phyloP scores from a whole-genome alignment of 1,140 invertebrate genomes.

The Hirudo medicinalis region DNA sequence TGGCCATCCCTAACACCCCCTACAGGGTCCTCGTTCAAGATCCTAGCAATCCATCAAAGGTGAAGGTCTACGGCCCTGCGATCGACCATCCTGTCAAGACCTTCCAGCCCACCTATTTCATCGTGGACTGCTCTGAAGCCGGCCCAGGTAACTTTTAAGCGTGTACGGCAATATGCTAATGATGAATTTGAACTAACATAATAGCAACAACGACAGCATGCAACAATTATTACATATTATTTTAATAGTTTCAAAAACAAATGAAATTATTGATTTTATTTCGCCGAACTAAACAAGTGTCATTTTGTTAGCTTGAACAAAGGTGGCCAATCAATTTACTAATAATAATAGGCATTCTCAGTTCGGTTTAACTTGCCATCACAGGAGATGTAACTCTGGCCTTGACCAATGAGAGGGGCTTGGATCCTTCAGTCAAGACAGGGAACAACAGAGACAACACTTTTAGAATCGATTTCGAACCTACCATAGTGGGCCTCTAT shows the following conservation, averaged over 20 bases:
- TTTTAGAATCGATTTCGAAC: conserved; percentile 45
- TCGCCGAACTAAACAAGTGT: no score
- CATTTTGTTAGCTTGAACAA: no score
- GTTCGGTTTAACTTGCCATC: conserved; percentile 28
- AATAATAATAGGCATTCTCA: no score
- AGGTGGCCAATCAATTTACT: no score
- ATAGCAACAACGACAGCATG: no score
- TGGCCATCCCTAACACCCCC: conserved; percentile 68
- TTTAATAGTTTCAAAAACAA: no score
- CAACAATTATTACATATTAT: no score
- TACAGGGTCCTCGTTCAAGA: conserved; percentile 65
- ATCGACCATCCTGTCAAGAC: conserved; percentile 40
- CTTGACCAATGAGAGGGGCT: conserved; percentile 58
- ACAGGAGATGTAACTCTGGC: conserved; percentile 56
- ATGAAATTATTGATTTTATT: no score
- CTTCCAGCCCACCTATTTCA: conserved; percentile 36
- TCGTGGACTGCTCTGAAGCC: conserved; percentile 40
- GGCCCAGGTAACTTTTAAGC: conserved; percentile 18
- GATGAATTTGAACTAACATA: no score
- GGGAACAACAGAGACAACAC: conserved; percentile 68
- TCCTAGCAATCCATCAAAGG: conserved; percentile 57
- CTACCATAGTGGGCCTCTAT: conserved; percentile 54
- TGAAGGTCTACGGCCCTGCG: conserved; percentile 42
- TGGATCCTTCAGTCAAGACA: conserved; percentile 57
- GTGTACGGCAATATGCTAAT: no score